phyloP scores from a whole-genome alignment of 2,888 invertebrate species.

The Polyommatus icarus region DNA sequence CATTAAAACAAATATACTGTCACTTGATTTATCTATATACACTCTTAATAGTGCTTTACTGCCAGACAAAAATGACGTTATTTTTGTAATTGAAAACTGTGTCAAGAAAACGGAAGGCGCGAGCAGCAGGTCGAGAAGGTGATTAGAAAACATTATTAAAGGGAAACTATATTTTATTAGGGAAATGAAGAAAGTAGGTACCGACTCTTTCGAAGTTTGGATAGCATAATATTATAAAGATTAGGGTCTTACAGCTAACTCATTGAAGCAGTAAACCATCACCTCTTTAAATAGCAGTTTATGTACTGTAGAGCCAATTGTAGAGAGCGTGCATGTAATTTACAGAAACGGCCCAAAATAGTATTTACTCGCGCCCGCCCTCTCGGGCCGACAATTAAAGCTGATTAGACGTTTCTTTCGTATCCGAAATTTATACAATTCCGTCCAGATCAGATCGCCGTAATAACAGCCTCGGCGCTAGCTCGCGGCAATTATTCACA shows the following conservation, averaged over 20 bases:
- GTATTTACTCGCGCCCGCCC: slow-evolving; percentile 39
- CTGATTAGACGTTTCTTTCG: slow-evolving; percentile 71
- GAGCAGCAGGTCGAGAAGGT: neutral
- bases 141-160: neutral
- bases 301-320: neutral
- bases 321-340: neutral
- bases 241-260: neutral
- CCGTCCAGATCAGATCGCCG: slow-evolving; percentile 63
- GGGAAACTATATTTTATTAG: too few relatives aligned
- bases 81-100: slow-evolving; percentile 17
- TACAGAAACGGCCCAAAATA: slow-evolving; percentile 40
- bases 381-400: slow-evolving; percentile 55
- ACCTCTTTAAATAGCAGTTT: neutral
- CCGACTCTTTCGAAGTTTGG: neutral
- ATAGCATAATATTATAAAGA: neutral
- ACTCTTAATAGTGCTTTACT: slow-evolving; percentile 17
- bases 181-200: neutral
- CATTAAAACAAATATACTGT: slow-evolving; percentile 22
- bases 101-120: slow-evolving; percentile 9
- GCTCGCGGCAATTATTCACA: slow-evolving; percentile 55
- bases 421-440: slow-evolving; percentile 70
- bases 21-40: slow-evolving; percentile 22
- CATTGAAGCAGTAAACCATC: neutral
- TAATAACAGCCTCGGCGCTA: slow-evolving; percentile 61
- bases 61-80: slow-evolving; percentile 17